phyloP scores from a whole-genome alignment of 2,113 vertebrate species.

The Carollia perspicillata region DNA sequence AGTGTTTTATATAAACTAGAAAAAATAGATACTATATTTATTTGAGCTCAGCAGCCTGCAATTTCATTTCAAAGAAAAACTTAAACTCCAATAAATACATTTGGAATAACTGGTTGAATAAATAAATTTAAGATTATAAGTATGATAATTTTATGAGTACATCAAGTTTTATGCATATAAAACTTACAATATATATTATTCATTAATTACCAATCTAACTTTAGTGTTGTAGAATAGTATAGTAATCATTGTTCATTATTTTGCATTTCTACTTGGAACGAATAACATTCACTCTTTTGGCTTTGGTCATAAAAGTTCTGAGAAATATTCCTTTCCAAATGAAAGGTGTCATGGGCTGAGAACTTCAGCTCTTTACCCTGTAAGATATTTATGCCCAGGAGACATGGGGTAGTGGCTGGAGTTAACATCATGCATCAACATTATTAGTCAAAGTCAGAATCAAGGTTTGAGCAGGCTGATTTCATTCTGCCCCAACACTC shows the following conservation, averaged over 20 bases:
- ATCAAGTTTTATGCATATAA: background rate
- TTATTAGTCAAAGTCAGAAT: background rate
- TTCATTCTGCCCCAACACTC: background rate
- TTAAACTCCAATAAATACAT: background rate
- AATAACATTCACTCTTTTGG: background rate
- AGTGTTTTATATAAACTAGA: background rate
- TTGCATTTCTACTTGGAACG: background rate
- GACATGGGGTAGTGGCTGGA: background rate
- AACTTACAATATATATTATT: background rate
- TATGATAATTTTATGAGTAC: background rate
- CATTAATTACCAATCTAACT: background rate
- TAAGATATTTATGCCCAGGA: background rate
- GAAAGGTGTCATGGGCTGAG: background rate
- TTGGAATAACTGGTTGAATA: background rate
- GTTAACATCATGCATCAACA: background rate
- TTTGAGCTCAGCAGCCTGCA: background rate
- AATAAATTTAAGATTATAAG: background rate
- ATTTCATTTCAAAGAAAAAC: constrained; percentile 31
- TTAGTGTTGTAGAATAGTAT: background rate
- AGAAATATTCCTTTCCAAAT: background rate
- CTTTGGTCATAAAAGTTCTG: background rate
- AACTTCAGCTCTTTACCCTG: background rate
- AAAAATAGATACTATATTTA: background rate
- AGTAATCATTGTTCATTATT: background rate
- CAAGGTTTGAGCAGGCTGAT: background rate